Base-by-base conservation (phyloP, 2,888 invertebrate genomes). In the Sarcophaga variegata region DNA sequence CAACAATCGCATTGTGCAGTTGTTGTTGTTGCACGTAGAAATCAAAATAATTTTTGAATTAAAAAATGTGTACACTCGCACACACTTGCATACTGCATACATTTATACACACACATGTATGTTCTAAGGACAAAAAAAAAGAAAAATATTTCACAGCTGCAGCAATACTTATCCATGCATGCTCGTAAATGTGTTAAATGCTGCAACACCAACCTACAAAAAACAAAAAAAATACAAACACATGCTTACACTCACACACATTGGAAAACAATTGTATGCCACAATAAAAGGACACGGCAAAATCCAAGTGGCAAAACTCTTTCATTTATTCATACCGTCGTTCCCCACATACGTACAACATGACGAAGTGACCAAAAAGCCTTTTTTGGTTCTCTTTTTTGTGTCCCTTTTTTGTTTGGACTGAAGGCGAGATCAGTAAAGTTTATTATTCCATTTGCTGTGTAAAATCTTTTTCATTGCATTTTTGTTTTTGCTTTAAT, bases 21-120 rank as follows among this genome's bases (percentile, higher is more conserved):
- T 20, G 10, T 67, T n/a, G 14, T 71, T 64, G n/a, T 76, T 72
- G 67, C 63, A 67, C 54, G 75, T 66, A 49, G n/a, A 85, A 85
- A 85, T 85, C 81, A 78, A 78, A 85, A 87, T 87, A 87, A 85
- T 87, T 87, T 87, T 87, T 88, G 85, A 88, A 88, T 88, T 88
- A 87, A 88, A 88, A 88, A 81, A 54, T 77, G 64, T 66, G 63
- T 5, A 14, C 54, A 80, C 81, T 10, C 62, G 45, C 60, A 75
- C 47, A 83, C 84, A 77, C 62, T 20, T 64, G 11, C 54, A 75
- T 8, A 63, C 22, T 64, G 11, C 54, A 75, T 8, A 63, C 22
- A 75, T 22, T 10, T 37, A 37, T 3, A 37, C 8, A 37, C 10
- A 37, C 37, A 27, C 37, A 37, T 8, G 37, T 2, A 37, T 37